A percentile compares a stretch with the other conserved stretches of the same genome.
These are phyloP conservation scores for Epicauta chinensis DNA, from an alignment of 1,140 invertebrate genomes.

Conservation along the genomic window DNA sequence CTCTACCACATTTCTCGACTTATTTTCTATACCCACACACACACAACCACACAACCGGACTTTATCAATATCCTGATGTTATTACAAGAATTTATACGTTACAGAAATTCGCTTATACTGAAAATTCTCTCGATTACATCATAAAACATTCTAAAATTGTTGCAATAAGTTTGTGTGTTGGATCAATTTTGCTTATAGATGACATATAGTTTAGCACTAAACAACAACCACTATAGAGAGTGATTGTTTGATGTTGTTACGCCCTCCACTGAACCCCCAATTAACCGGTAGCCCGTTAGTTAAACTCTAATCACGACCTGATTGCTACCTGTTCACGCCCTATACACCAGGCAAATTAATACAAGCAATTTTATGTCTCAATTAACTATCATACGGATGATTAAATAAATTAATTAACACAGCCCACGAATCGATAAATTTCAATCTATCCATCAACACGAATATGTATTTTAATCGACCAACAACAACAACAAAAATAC, in stretches of 20 bases:
- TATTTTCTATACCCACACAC: too few relatives aligned
- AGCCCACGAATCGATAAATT: conserved; percentile 6
- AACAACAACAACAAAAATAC: conserved; percentile 3
- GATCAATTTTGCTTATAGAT: too few relatives aligned
- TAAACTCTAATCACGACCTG: conserved; percentile 33
- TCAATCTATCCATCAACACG: conserved; percentile 3
- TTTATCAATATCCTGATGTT: too few relatives aligned
- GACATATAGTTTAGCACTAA: too few relatives aligned
- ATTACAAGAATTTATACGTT: too few relatives aligned
- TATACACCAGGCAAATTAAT: conserved; percentile 21
- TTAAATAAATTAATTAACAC: too few relatives aligned
- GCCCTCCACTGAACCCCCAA: conserved; percentile 34
- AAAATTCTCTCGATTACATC: too few relatives aligned
- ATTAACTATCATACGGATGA: conserved; percentile 9
- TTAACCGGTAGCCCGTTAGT: conserved; percentile 36
- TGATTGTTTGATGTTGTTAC: conserved; percentile 35
- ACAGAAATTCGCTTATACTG: too few relatives aligned
- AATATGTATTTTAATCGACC: conserved; percentile 2
- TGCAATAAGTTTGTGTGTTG: too few relatives aligned
- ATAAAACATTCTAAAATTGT: too few relatives aligned
- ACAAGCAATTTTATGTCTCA: conserved; percentile 23
- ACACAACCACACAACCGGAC: too few relatives aligned
- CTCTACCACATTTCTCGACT: background rate
- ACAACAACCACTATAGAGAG: background rate
- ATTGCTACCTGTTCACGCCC: conserved; percentile 34